Evolutionary conservation across 2,888 invertebrate genomes (phyloP), one percentile per base, ranked within the genome.

Genomic region (Agonopterix heracliana): DNA sequence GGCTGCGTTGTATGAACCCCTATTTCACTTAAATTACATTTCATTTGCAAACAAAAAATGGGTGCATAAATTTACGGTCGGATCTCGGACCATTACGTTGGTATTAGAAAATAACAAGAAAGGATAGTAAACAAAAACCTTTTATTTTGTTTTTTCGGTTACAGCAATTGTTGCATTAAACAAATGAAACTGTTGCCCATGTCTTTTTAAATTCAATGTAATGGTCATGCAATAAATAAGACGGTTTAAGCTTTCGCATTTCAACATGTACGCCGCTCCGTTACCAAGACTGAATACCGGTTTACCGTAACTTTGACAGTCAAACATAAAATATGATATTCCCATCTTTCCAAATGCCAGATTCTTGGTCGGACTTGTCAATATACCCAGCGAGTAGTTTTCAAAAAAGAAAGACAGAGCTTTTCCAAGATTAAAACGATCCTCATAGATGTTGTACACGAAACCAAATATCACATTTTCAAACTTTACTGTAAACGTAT

Each of bases 261-360:
- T 89, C 44, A 93, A 70, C 44, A 92, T 77, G 61, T 93, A 93
- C 0, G 92, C 83, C 8, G 88, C 79, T 3, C 91, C 91, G 59
- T 90, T 83, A 5, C 90, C 86, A 1, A 91, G 90, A 34, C 86
- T 74, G 64, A 92, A 93, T 60, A 92, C 68, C 0, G 92, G 93
- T 2, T 86, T 74, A 7, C 93, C 92, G 57, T 82, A 77, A 53
- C 90, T 90, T 70, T 92, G 91, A 57, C 91, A 91, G 61, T 93
- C 93, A 64, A 90, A 93, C 91, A 93, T 90, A 58, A 92, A 93
- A 63, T 92, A 93, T 9, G 92, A 92, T 10, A 72, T 64, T 0
- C 79, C 81, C 12, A 73, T 68, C 54, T 66, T 88, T 1, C 91
- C 91, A 59, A 91, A 89, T 9, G 89, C 87, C 53, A 90, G 67